Evolutionary conservation across 2,888 invertebrate genomes (phyloP).

Genomic region (Cetonia aurata): DNA sequence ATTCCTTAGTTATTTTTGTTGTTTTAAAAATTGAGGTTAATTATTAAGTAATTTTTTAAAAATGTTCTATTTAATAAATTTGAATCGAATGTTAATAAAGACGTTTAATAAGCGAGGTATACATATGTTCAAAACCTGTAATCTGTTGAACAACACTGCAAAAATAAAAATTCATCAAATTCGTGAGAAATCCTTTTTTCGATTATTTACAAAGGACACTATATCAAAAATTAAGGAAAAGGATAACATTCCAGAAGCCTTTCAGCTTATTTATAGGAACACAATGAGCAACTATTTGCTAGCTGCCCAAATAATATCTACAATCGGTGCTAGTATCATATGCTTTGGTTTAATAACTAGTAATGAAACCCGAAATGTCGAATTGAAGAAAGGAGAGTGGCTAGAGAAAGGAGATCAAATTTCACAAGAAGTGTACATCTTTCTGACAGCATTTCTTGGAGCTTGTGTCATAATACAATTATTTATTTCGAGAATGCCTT

Average conservation of each 20-base stretch:
- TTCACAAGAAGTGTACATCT: slow-evolving; percentile 54
- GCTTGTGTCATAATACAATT: slow-evolving; percentile 54
- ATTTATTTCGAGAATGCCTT: slow-evolving; percentile 57
- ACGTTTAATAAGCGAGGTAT: not conserved
- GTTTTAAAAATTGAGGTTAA: too few species aligned
- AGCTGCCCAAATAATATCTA: slow-evolving; percentile 55
- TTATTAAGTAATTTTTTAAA: not conserved
- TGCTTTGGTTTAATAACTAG: slow-evolving; percentile 43
- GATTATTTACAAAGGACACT: slow-evolving; percentile 52
- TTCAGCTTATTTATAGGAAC: slow-evolving; percentile 61
- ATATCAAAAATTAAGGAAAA: slow-evolving; percentile 50
- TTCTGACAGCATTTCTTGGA: slow-evolving; percentile 52
- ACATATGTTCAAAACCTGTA: not conserved
- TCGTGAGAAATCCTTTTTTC: slow-evolving; percentile 50
- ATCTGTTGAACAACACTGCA: not conserved
- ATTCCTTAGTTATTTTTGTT: too few species aligned
- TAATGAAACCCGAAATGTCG: slow-evolving; percentile 20
- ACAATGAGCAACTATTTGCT: slow-evolving; percentile 58
- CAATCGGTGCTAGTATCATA: slow-evolving; percentile 50
- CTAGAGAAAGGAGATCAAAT: slow-evolving; percentile 41
- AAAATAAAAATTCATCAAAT: slow-evolving; percentile 1
- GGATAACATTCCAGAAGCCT: slow-evolving; percentile 61
- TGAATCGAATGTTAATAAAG: not conserved
- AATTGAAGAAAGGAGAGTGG: slow-evolving; percentile 23
- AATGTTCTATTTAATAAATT: not conserved